These are phyloP conservation scores for Sebastes cheni DNA, from an alignment of 2,797 vertebrate species.

Conservation along the genomic window DNA sequence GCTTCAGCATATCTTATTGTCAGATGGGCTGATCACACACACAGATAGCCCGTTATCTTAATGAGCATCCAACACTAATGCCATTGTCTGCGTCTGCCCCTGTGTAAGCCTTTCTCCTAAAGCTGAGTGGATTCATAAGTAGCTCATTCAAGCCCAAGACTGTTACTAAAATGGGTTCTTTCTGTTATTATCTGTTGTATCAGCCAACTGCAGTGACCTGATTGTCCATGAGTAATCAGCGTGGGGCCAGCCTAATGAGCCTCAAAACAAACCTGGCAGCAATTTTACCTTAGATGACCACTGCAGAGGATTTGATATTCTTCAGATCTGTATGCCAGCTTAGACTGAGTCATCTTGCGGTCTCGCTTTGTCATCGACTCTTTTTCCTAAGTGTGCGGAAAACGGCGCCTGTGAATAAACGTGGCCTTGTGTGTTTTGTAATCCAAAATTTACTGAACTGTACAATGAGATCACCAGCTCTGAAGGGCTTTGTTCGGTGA, in stretches of 20 bases:
- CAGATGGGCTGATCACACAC: slow-evolving; percentile 57
- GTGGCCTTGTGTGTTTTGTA: slow-evolving; percentile 54
- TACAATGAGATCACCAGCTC: slow-evolving; percentile 54
- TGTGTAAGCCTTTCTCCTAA: slow-evolving; percentile 58
- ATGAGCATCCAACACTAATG: slow-evolving; percentile 74
- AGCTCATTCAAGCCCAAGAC: slow-evolving; percentile 45
- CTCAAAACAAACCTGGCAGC: slow-evolving; percentile 60
- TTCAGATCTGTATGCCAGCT: slow-evolving; percentile 54
- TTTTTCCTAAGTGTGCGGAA: slow-evolving; percentile 30
- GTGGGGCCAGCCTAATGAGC: slow-evolving; percentile 46
- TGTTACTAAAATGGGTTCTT: slow-evolving; percentile 44
- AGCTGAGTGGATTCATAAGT: slow-evolving; percentile 65
- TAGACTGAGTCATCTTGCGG: slow-evolving; percentile 57
- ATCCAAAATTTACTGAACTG: slow-evolving; percentile 45
- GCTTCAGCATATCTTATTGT: slow-evolving; percentile 73
- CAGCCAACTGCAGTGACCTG: slow-evolving; percentile 52
- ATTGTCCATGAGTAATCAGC: slow-evolving; percentile 54
- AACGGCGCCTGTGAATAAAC: slow-evolving; percentile 31
- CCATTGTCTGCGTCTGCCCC: slow-evolving; percentile 66
- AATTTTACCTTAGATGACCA: slow-evolving; percentile 56
- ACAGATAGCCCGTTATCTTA: slow-evolving; percentile 76
- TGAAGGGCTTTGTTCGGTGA: slow-evolving; percentile 48
- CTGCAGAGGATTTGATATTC: slow-evolving; percentile 57
- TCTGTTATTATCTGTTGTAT: slow-evolving; percentile 53
- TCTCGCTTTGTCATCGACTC: slow-evolving; percentile 48